Conservation (phyloP, 2,888 invertebrate species). For the Lasioglossum malachurum region DNA sequence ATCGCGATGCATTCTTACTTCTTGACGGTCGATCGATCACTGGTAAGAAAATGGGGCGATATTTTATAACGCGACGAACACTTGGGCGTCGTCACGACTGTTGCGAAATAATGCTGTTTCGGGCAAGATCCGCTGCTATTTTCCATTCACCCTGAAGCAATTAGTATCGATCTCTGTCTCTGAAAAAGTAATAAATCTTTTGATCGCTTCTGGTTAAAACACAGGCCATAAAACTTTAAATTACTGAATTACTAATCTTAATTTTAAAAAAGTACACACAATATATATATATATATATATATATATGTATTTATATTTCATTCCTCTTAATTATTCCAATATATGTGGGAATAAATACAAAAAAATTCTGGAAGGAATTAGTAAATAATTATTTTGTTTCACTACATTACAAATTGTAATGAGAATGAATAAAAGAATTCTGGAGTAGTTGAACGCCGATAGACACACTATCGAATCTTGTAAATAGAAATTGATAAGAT, state of each 20-base stretch:
- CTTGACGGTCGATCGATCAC: constrained; percentile 64
- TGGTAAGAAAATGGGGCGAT: constrained; percentile 51
- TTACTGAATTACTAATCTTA: no score
- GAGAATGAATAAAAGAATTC: no score
- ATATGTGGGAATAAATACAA: background rate
- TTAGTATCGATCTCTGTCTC: background rate
- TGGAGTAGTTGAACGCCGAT: no score
- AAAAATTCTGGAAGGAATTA: background rate
- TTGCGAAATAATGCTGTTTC: background rate
- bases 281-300: no score
- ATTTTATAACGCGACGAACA: constrained; percentile 22
- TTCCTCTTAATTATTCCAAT: background rate
- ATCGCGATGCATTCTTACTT: constrained; percentile 69
- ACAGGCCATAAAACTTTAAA: background rate
- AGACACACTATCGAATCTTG: background rate
- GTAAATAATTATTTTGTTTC: background rate
- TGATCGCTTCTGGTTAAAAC: background rate
- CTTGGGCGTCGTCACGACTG: background rate
- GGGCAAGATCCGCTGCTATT: background rate
- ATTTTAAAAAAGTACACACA: no score
- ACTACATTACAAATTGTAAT: background rate
- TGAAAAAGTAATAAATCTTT: background rate
- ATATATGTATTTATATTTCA: no score
- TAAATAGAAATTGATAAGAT: background rate
- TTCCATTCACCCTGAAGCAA: no score